These are phyloP conservation scores for Colletes latitarsis DNA, from an alignment of 1,140 invertebrate genomes.

Conservation along the genomic window DNA sequence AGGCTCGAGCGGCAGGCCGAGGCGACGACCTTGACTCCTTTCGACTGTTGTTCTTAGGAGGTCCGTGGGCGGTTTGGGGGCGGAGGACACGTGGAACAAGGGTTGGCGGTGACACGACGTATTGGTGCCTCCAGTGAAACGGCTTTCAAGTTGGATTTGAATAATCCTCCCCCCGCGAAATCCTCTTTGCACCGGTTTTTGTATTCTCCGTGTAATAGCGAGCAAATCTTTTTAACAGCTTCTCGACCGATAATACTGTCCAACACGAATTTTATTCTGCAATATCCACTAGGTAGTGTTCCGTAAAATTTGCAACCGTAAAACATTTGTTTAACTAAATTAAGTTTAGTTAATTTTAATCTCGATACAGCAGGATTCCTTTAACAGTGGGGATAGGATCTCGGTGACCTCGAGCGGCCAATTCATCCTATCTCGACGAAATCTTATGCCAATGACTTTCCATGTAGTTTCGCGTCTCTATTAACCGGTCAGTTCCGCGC, in stretches of 20 bases:
- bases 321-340: no score
- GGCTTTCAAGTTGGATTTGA: constrained; percentile 37
- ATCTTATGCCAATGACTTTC: background rate
- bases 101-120: constrained; percentile 31
- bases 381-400: background rate
- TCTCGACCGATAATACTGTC: constrained; percentile 14
- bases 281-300: no score
- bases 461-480: background rate
- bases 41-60: constrained; percentile 61
- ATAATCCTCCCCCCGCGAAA: constrained; percentile 41
- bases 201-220: constrained; percentile 17
- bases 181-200: constrained; percentile 33
- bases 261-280: background rate
- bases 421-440: no score
- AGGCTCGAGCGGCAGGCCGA: background rate
- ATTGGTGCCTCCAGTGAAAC: constrained; percentile 38
- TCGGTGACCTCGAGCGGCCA: background rate
- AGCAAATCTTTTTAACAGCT: constrained; percentile 19
- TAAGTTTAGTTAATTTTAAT: no score
- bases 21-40: constrained; percentile 63
- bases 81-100: constrained; percentile 18
- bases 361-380: no score
- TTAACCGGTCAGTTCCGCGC: background rate
- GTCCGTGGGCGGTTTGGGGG: constrained; percentile 32
- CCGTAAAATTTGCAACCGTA: no score